Evolutionary conservation across 2,797 vertebrate species (phyloP), one percentile per base, ranked within the genome.

Genomic region (Galaxias olidus): DNA sequence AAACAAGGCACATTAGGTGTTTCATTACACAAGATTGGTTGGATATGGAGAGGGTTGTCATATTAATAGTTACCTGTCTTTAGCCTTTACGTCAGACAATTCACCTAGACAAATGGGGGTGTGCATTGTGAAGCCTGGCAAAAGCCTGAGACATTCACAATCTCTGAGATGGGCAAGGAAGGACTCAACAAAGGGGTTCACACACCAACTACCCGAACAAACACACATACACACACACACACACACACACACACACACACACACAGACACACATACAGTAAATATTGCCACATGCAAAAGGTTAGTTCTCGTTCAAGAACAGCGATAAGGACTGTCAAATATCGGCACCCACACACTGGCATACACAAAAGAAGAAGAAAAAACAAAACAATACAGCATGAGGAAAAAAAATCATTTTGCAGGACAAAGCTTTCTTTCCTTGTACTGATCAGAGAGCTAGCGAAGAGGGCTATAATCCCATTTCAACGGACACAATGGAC

Each of bases 1-100:
- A 95, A 96, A 96, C 95, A 96, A 95, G 94, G 92, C 90, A 94
- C 93, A 95, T 93, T 92, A 95, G 92, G 90, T 92, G 93, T 95
- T 94, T 94, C 94, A 95, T 94, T 95, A 95, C 93, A 94, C 95
- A 95, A 94, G 95, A 95, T 92, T 93, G 94, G 92, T 90, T 53
- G 93, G 92, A 93, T 93, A 95, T 92, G 93, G 92, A 93, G 91
- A 90, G 89, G 90, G 92, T 92, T 94, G 93, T 96, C 91, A 94
- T 94, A 95, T 94, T 95, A 95, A 96, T 94, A 95, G 94, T 89
- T 91, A 96, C 92, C 93, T 94, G 92, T 92, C 90, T 88, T 75
- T 90, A 89, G 91, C 88, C 92, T 89, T 92, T 90, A 92, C 86
- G 87, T 86, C 90, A 93, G 90, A 91, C 90, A 93, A 93, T 94